A percentile compares a stretch with the other conserved stretches of the same genome.
These are phyloP conservation scores for Bombylius major DNA, from an alignment of 2,888 invertebrate species.

Conservation along the genomic window DNA sequence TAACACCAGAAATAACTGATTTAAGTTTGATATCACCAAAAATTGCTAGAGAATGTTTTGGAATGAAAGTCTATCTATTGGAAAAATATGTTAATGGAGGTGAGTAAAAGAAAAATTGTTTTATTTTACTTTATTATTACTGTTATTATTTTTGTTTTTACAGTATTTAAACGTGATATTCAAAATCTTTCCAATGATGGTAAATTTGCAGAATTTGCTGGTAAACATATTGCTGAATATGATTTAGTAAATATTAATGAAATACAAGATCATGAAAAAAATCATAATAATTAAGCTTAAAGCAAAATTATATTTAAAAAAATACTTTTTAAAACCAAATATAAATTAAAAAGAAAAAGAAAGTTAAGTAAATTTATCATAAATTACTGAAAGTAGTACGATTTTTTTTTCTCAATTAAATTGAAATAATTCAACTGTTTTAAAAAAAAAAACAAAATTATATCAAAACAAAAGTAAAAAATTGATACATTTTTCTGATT, in stretches of 20 bases:
- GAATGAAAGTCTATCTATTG: constrained; percentile 60
- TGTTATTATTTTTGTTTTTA: constrained; percentile 17
- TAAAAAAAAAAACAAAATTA: no score
- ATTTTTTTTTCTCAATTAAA: no score
- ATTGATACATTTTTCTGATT: no score
- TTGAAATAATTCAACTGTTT: no score
- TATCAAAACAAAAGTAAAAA: no score
- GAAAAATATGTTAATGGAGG: constrained; percentile 52
- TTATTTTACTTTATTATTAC: no score
- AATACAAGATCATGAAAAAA: constrained; percentile 41
- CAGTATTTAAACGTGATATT: constrained; percentile 50
- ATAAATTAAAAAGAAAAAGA: no score
- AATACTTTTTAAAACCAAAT: no score
- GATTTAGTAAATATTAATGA: constrained; percentile 58
- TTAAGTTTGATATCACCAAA: constrained; percentile 50
- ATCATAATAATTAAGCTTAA: neutral
- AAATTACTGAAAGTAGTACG: no score
- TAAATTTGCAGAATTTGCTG: constrained; percentile 66
- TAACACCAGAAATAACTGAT: constrained; percentile 55
- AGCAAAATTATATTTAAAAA: no score
- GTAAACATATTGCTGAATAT: constrained; percentile 59
- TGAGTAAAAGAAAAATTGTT: constrained; percentile 32
- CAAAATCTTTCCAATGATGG: constrained; percentile 36
- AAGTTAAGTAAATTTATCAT: no score
- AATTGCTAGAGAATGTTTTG: constrained; percentile 56